Base-by-base conservation (phyloP, 2,888 invertebrate genomes). In the Caenorhabditis auriculariae region DNA sequence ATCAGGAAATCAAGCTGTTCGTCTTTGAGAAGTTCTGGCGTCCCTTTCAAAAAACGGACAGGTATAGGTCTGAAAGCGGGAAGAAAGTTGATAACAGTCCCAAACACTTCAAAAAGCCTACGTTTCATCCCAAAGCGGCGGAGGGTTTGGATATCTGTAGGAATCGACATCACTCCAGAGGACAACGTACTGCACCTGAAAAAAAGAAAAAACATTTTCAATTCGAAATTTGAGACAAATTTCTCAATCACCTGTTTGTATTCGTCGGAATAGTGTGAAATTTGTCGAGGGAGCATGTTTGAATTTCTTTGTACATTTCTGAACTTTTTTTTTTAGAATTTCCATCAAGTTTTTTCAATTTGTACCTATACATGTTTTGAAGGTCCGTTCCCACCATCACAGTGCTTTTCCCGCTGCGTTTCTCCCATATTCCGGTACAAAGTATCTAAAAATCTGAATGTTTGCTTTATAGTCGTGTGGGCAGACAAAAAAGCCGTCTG, bases 351-450 rank as follows among this genome's bases (percentile, higher is more conserved):
- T n/a, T n/a, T n/a, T n/a, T n/a, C 35, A 35, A 9, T 47, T 7
- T 6, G 15, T 24, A 57, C 57, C 61, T 52, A 46, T 68, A 66
- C 77, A 78, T 76, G 5, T 57, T 54, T 29, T 62, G 64, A 0
- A 79, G 50, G 52, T 76, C 65, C 9, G 69, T 60, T 5, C 75
- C 75, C 26, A 76, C 69, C 54, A 72, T 72, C 4, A 80, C 66
- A 43, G 48, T 64, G 46, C 77, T 77, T 24, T 71, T 61, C 15
- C 77, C 73, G 19, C 76, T 73, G 24, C 69, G 50, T 27, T 74
- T 66, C 44, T 80, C 80, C 80, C 80, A 80, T 32, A 80, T 80
- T 9, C 75, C 80, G 21, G 78, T 74, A 42, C 80, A 80, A 6
- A 80, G 41, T 15, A 74, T 57, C 69, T 66, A 43, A 41, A 64